Evolutionary conservation across 2,888 invertebrate species (phyloP).

Genomic region (Euplagia quadripunctaria): DNA sequence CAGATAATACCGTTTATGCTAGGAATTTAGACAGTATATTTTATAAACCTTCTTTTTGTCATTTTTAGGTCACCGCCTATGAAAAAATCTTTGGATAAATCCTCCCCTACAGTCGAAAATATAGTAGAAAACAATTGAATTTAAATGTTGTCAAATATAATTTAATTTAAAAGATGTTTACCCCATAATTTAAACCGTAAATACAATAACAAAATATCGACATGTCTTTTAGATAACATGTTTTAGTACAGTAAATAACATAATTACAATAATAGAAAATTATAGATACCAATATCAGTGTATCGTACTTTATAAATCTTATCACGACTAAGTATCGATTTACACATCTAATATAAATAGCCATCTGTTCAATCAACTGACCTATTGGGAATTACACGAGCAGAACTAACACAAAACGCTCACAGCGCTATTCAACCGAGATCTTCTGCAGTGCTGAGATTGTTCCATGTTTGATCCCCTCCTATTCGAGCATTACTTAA

Average conservation of each 20-base stretch:
- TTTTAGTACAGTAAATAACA: not conserved
- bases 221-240: not conserved
- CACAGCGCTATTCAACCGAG: not conserved
- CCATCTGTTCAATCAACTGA: not conserved
- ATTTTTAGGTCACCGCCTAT: not conserved
- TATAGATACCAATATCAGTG: not conserved
- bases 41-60: not conserved
- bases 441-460: not conserved
- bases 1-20: constrained; percentile 6
- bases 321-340: not conserved
- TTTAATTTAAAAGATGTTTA: too few species aligned
- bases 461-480: not conserved
- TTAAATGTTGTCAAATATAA: not conserved
- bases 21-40: not conserved
- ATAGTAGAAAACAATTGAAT: not conserved
- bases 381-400: not conserved
- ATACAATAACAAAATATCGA: not conserved
- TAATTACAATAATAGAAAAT: not conserved
- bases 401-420: not conserved
- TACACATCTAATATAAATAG: not conserved
- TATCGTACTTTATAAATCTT: not conserved
- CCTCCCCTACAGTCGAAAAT: not conserved
- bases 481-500: not conserved
- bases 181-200: too few species aligned
- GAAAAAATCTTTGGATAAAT: not conserved